Evolutionary conservation across 30 jellyfish, hydroid and myxozoan genomes (phyloP), one percentile per base, ranked within the genome.

Genomic region (Hydractinia symbiolongicarpus): DNA sequence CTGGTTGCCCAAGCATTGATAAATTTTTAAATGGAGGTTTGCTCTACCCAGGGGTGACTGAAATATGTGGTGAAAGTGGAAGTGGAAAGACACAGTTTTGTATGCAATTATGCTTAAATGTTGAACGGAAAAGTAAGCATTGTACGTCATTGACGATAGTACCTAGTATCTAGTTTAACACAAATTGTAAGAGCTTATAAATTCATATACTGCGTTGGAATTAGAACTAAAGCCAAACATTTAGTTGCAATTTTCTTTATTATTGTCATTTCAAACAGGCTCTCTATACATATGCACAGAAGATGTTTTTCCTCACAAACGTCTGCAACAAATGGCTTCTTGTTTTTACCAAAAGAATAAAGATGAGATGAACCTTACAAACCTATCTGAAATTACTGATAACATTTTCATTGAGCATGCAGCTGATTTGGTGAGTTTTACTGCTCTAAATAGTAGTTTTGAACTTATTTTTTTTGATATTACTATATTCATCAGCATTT

Each of bases 81-180:
- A 87, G 96, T 91, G 98, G 98, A 1, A 91, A 91, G 66, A 91
- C 98, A 52, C 98, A 91, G 71, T 76, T 91, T 57, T 92, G 96
- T 5, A 57, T 91, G 44, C 98, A 91, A 67, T 86, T 87, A 4
- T 86, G 96, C 66, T 87, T 86, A 54, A 58, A 83, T 51, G 81
- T 78, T 64, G 52, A 13, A 30, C 44, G 44, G 2, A 30, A 30
- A 30, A 30, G 44, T 30, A 30, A 30, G 44, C 44, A 30, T 2
- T 2, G 2, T 30, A 11, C 3, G 69, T 58, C 69, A 58, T 11
- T 58, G 1, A 58, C 15, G 19, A 58, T 1, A 58, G 15, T 58
- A 16, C 69, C 69, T 11, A 16, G 69, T 58, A 16, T 58, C 2
- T 16, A 16, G 19, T 58, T 58, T 11, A 58, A 11, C 69, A 58